These are phyloP conservation scores for Chionoecetes opilio DNA, from an alignment of 1,140 invertebrate species.

Conservation along the genomic window DNA sequence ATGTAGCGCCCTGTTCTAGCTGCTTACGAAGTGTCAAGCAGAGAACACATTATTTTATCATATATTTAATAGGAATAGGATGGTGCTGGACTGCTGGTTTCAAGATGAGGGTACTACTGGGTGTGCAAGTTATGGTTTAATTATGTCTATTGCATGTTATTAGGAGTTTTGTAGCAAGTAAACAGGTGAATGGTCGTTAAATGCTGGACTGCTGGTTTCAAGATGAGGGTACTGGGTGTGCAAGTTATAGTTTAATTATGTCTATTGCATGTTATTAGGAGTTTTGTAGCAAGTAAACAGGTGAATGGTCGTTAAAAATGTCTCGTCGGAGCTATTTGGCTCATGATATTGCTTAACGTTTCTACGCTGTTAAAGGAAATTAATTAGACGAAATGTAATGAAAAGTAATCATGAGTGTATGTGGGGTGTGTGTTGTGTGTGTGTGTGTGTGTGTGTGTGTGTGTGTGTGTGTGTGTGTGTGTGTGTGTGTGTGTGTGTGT, in stretches of 20 bases:
- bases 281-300: slow-evolving; percentile 14
- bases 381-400: neutral
- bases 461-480: neutral
- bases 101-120: neutral
- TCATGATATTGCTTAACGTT: neutral
- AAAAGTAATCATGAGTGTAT: neutral
- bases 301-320: neutral
- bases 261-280: neutral
- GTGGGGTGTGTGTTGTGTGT: neutral
- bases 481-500: neutral
- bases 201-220: too few relatives aligned
- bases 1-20: too few relatives aligned
- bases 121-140: neutral
- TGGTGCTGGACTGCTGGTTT: too few relatives aligned
- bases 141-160: neutral
- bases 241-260: neutral
- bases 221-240: neutral
- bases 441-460: slow-evolving; percentile 48
- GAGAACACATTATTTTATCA: too few relatives aligned
- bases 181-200: too few relatives aligned
- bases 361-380: neutral
- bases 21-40: too few relatives aligned
- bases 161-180: too few relatives aligned
- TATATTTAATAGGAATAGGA: neutral
- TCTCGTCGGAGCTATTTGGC: neutral